Evolutionary conservation across 2,888 invertebrate species (phyloP).

Genomic region (Cremastinae sp.): DNA sequence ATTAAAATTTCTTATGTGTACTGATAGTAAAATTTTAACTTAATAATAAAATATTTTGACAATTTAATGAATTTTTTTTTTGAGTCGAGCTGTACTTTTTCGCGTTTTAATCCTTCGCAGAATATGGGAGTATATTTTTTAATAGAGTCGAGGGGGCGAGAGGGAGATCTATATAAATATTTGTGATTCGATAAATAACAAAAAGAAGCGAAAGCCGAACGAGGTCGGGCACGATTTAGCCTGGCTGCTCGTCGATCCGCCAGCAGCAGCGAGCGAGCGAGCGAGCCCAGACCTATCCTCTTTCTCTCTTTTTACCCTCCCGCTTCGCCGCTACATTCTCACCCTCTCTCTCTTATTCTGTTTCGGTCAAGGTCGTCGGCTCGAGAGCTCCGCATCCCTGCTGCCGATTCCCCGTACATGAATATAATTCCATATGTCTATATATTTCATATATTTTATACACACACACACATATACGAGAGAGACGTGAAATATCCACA

Average conservation of each 20-base stretch:
- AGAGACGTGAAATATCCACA: slow-evolving; percentile 1
- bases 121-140: background rate
- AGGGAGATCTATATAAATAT: slow-evolving; percentile 50
- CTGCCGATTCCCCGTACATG: slow-evolving; percentile 51
- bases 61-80: no score
- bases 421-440: slow-evolving; percentile 35
- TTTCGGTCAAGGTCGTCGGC: slow-evolving; percentile 65
- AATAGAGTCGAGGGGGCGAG: slow-evolving; percentile 11
- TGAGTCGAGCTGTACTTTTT: no score
- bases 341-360: slow-evolving; percentile 31
- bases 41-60: no score
- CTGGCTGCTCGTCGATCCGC: slow-evolving; percentile 54
- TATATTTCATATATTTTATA: slow-evolving; percentile 22
- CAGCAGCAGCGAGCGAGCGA: slow-evolving; percentile 10
- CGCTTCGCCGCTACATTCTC: slow-evolving; percentile 9
- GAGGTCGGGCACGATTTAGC: slow-evolving; percentile 58
- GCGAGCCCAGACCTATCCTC: slow-evolving; percentile 50
- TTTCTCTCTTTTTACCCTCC: slow-evolving; percentile 28
- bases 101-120: background rate
- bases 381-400: slow-evolving; percentile 57
- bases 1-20: no score
- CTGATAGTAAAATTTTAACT: no score
- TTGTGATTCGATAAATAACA: slow-evolving; percentile 43
- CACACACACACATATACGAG: slow-evolving; percentile 18
- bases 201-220: slow-evolving; percentile 54